Evolutionary conservation across 2,113 vertebrate species (phyloP).

Genomic region (Amblyornis subalaris): DNA sequence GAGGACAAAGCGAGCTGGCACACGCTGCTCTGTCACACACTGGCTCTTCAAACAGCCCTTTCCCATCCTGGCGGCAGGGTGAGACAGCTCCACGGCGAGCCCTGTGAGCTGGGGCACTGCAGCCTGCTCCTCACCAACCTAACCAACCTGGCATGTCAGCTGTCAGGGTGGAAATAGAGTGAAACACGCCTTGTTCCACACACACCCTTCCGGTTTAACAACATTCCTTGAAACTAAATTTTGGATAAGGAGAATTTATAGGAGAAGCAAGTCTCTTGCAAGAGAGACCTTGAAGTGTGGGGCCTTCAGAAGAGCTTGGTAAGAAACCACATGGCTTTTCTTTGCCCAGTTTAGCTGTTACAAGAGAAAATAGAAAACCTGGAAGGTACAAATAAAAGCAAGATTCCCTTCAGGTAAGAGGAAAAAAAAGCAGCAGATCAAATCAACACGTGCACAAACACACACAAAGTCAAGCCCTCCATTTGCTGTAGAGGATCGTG

Average conservation of each 20-base stretch:
- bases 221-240: not conserved
- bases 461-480: not conserved
- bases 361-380: constrained; percentile 16
- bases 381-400: constrained; percentile 7
- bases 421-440: not conserved
- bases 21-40: fast-evolving
- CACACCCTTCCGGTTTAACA: not conserved
- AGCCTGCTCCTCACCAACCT: not conserved
- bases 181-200: not conserved
- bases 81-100: not conserved
- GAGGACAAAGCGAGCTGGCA: not conserved
- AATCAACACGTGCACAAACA: not conserved
- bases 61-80: not conserved
- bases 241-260: not conserved
- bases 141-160: not conserved
- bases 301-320: constrained; percentile 12
- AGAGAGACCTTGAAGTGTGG: not conserved
- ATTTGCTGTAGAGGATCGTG: not conserved
- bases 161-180: not conserved
- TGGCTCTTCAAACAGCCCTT: not conserved
- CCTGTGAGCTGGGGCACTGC: not conserved
- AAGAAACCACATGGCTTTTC: not conserved
- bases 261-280: constrained; percentile 28
- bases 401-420: not conserved
- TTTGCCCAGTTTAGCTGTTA: constrained; percentile 3